These are phyloP conservation scores for Phalanger gymnotis DNA, from an alignment of 2,797 vertebrate species.

Conservation along the genomic window DNA sequence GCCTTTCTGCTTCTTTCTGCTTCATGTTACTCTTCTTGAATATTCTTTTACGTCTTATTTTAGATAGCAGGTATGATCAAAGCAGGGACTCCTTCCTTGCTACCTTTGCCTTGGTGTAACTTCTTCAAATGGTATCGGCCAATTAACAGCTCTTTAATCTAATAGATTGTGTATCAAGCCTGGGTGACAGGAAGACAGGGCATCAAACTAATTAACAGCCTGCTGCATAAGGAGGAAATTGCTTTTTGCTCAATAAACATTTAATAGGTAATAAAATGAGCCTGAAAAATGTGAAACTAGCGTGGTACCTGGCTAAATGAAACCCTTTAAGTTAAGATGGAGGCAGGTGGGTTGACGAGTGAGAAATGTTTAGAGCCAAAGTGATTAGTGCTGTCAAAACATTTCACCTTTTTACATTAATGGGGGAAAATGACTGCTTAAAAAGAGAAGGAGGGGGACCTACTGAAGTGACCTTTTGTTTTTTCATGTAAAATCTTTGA, in stretches of 20 bases:
- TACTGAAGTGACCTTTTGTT: background rate
- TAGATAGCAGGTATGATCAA: constrained; percentile 61
- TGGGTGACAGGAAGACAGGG: constrained; percentile 75
- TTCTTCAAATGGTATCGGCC: constrained; percentile 68
- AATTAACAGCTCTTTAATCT: constrained; percentile 81
- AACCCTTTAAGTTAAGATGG: constrained; percentile 33
- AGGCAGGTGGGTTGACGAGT: background rate
- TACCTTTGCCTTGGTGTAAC: constrained; percentile 68
- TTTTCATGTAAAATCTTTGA: constrained; percentile 44
- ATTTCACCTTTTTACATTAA: constrained; percentile 57
- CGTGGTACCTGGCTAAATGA: constrained; percentile 56
- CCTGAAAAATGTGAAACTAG: constrained; percentile 58
- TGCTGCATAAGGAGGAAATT: constrained; percentile 75
- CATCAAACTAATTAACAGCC: constrained; percentile 72
- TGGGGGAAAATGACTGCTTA: constrained; percentile 31
- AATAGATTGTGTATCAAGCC: constrained; percentile 71
- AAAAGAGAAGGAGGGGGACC: background rate
- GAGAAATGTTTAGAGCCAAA: constrained; percentile 10
- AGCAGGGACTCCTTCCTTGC: constrained; percentile 61
- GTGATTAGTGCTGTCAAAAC: constrained; percentile 44
- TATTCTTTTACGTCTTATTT: constrained; percentile 58
- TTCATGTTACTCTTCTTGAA: constrained; percentile 2
- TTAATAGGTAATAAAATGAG: constrained; percentile 63
- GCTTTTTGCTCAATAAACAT: constrained; percentile 74
- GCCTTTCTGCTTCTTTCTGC: background rate